Conservation (phyloP, 2,797 vertebrate genomes). For the Bufotes viridis region DNA sequence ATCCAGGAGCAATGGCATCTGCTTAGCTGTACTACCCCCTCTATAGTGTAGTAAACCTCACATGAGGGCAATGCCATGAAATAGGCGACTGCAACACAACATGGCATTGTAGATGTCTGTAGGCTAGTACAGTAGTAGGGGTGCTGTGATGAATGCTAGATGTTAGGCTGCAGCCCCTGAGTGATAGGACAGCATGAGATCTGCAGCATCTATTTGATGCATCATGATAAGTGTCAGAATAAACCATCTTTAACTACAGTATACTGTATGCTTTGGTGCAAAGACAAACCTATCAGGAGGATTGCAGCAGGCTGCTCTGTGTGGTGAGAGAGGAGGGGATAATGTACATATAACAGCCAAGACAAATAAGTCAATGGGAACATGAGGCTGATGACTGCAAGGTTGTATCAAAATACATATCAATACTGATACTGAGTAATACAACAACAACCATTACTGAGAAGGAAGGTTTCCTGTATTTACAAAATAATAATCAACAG, state of each 20-base stretch:
- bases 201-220: neutral
- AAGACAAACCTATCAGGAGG: neutral
- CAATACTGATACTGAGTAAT: neutral
- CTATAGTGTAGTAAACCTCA: neutral
- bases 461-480: neutral
- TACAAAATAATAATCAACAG: neutral
- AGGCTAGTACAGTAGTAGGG: neutral
- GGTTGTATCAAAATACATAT: neutral
- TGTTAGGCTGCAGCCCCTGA: neutral
- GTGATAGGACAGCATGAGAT: neutral
- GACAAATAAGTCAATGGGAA: neutral
- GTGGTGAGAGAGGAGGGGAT: neutral
- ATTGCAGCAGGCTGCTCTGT: neutral
- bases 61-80: neutral
- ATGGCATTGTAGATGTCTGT: neutral
- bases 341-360: neutral
- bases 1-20: slow-evolving; percentile 14
- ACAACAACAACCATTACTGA: no score
- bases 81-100: neutral
- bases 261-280: neutral
- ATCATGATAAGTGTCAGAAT: neutral
- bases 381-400: neutral
- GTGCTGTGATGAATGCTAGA: neutral
- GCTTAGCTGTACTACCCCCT: neutral
- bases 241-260: neutral